A percentile compares a stretch with the other conserved stretches of the same genome.
Conservation (phyloP, 1,140 invertebrate species). For the Drosophila repletoides region DNA sequence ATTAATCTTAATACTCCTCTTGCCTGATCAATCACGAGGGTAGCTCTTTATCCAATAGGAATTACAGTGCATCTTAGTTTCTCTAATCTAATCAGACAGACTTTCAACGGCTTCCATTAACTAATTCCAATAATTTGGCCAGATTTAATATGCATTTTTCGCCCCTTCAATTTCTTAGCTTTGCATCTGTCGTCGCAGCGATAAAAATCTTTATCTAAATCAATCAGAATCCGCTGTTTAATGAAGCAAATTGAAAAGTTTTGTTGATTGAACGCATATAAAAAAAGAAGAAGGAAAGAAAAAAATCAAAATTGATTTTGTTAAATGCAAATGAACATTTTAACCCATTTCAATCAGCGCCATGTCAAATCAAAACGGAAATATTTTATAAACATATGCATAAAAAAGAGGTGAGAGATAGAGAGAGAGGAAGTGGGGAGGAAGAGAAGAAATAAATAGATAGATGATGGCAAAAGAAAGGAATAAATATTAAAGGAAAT, state of each 20-base stretch:
- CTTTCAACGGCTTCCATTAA: no score
- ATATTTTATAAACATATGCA: constrained; percentile 79
- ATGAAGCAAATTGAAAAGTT: constrained; percentile 23
- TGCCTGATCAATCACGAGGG: no score
- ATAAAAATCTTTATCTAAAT: background rate
- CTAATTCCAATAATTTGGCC: no score
- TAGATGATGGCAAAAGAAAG: constrained; percentile 16
- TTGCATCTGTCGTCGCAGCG: no score
- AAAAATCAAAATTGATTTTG: constrained; percentile 50
- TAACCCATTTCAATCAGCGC: constrained; percentile 71
- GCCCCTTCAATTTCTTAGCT: background rate
- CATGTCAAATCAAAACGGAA: constrained; percentile 69
- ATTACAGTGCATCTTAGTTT: no score
- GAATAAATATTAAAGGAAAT: constrained; percentile 65
- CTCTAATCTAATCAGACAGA: no score
- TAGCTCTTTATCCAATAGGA: no score
- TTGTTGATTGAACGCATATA: constrained; percentile 56
- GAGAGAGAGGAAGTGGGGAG: background rate
- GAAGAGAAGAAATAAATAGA: constrained; percentile 8
- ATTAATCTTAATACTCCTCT: no score
- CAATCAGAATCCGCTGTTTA: background rate
- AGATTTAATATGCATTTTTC: background rate
- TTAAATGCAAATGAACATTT: constrained; percentile 19
- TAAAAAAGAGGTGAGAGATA: constrained; percentile 24
- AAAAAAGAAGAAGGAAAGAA: no score